Base-by-base conservation (phyloP, 2,888 invertebrate genomes). In the Actias luna region DNA sequence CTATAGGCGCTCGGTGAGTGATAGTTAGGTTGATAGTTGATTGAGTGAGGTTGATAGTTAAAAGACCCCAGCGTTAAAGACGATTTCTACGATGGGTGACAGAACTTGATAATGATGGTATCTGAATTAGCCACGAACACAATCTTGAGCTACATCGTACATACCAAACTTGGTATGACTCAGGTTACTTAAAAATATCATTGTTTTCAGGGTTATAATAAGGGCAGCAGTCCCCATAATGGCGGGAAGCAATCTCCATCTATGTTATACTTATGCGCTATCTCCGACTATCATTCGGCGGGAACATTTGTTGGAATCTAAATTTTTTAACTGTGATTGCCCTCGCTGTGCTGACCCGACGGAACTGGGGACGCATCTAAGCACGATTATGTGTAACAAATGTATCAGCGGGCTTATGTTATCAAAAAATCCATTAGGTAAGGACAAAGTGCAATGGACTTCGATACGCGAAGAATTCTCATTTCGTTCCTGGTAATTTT, bases 251-350 rank as follows among this genome's bases (percentile, higher is more conserved):
- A 93, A 95, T 71, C 87, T 97, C 27, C 94, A 94, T 72, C 94
- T 96, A 65, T 95, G 96, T 70, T 97, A 98, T 84, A 96, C 97
- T 0, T 95, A 96, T 79, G 94, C 95, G 0, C 83, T 97, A 25
- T 94, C 95, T 63, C 96, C 96, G 0, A 97, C 97, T 0, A 77
- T 95, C 16, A 85, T 95, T 42, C 93, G 98, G 0, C 93, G 97
- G 58, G 94, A 94, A 68, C 95, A 94, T 79, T 88, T 98, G 3
- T 88, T 93, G 61, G 94, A 95, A 75, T 95, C 96, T 33, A 97
- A 97, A 92, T 96, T 95, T 85, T 98, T 98, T 83, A 93, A 93
- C 22, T 98, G 97, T 82, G 93, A 93, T 35, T 98, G 97, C 73
- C 76, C 87, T 2, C 93, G 97, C 61, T 98, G 97, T 78, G 88